Evolutionary conservation across 2,888 invertebrate genomes (phyloP).

Genomic region (Apamea anceps): DNA sequence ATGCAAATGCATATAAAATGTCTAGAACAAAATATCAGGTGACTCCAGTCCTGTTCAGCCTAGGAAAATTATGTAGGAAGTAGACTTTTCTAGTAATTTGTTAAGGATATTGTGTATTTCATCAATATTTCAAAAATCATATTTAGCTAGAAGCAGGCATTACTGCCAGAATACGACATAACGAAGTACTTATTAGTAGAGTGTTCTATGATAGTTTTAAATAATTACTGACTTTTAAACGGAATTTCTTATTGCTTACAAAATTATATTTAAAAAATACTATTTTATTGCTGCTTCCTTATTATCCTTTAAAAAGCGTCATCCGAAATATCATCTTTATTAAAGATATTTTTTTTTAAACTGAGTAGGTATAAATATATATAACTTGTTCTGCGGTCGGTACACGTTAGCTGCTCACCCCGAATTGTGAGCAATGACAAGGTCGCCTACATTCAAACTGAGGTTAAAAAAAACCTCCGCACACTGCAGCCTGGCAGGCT

Average conservation of each 20-base stretch:
- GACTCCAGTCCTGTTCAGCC: slow-evolving; percentile 12
- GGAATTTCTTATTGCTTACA: background rate
- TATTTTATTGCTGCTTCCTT: background rate
- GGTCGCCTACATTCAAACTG: slow-evolving; percentile 85
- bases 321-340: background rate
- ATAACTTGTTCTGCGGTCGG: slow-evolving; percentile 55
- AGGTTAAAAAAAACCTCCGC: slow-evolving; percentile 71
- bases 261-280: background rate
- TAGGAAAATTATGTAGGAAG: slow-evolving; percentile 26
- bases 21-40: slow-evolving; percentile 46
- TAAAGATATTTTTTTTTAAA: background rate
- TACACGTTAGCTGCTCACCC: slow-evolving; percentile 80
- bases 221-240: background rate
- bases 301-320: background rate
- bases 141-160: background rate
- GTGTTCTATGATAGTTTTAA: background rate
- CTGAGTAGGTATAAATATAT: background rate
- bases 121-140: background rate
- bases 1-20: slow-evolving; percentile 54
- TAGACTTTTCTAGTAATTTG: slow-evolving; percentile 19
- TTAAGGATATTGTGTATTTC: background rate
- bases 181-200: background rate
- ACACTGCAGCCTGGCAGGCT: slow-evolving; percentile 52
- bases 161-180: background rate
- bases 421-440: slow-evolving; percentile 83